Evolutionary conservation across 92 coral and sea anemone species (phyloP), one percentile per base, ranked within the genome.

Genomic region (Siderastrea radians): DNA sequence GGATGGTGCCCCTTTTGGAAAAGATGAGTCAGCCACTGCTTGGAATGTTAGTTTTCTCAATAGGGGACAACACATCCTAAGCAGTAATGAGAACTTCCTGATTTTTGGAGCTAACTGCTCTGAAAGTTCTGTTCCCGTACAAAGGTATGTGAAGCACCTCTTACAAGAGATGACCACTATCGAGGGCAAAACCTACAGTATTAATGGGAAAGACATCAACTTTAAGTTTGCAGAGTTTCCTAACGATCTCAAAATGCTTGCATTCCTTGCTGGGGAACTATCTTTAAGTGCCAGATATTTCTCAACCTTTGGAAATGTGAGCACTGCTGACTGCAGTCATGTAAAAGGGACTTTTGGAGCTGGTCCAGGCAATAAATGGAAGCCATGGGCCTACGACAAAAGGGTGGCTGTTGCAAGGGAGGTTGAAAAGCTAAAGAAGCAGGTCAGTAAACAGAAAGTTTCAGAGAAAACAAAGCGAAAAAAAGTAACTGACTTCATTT

Each of bases 51-150:
- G 91, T 73, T 87, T 87, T 52, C 82, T 87, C 38, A 80, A 80
- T 66, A 73, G 92, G 87, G 92, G 92, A 14, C 60, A 88, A 62
- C 87, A 67, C 49, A 67, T 88, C 49, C 66, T 81, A 46, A 80
- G 91, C 73, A 72, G 87, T 61, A 75, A 88, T 46, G 87, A 81
- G 51, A 88, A 81, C 73, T 81, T 88, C 60, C 14, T 81, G 49
- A 81, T 88, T 44, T 88, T 81, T 59, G 91, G 91, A 48, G 86
- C 91, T 3, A 81, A 80, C 82, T 88, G 91, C 82, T 84, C 94
- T 6, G 94, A 92, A 78, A 79, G 75, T 52, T 84, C 86, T 55
- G 50, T 19, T 53, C 78, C 86, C 1, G 87, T 92, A 6, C 63
- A 85, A 64, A 66, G 65, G 58, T 88, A 87, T 84, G 87, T 88